phyloP scores from a whole-genome alignment of 2,888 invertebrate genomes.

The Erebia ligea region DNA sequence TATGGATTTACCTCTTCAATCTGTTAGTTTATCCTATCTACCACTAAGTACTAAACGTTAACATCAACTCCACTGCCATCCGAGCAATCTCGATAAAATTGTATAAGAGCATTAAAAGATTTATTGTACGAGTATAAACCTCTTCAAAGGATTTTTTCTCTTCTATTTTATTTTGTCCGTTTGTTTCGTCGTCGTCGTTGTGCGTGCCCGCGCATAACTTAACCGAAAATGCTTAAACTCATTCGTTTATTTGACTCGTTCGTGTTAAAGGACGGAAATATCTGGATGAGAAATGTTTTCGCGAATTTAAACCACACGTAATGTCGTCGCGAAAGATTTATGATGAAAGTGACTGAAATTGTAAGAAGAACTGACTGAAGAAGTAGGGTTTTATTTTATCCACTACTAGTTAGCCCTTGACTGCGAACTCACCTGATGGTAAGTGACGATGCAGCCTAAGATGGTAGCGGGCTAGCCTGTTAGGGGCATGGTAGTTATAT shows the following conservation, averaged over 20 bases:
- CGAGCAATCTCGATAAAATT: conserved; percentile 77
- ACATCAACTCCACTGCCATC: conserved; percentile 45
- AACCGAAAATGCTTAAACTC: conserved; percentile 51
- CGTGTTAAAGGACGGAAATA: conserved; percentile 56
- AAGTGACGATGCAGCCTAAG: no score
- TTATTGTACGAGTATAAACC: conserved; percentile 77
- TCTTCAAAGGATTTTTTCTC: conserved; percentile 72
- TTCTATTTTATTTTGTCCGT: conserved; percentile 69
- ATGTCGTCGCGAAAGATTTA: not conserved
- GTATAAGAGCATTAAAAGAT: conserved; percentile 80
- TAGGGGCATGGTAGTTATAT: no score
- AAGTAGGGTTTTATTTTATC: no score
- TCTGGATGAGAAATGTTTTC: conserved; percentile 1
- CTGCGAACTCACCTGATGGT: no score
- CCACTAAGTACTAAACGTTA: not conserved
- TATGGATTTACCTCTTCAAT: no score
- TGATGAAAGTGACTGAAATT: not conserved
- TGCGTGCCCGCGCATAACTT: conserved; percentile 66
- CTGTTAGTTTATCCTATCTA: not conserved
- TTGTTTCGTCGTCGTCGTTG: conserved; percentile 61
- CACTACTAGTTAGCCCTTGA: no score
- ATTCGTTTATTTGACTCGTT: conserved; percentile 60
- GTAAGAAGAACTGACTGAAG: no score
- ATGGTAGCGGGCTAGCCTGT: no score
- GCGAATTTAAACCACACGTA: not conserved